These are phyloP conservation scores for Cerastis leucographa DNA, from an alignment of 2,888 invertebrate genomes.

Conservation along the genomic window DNA sequence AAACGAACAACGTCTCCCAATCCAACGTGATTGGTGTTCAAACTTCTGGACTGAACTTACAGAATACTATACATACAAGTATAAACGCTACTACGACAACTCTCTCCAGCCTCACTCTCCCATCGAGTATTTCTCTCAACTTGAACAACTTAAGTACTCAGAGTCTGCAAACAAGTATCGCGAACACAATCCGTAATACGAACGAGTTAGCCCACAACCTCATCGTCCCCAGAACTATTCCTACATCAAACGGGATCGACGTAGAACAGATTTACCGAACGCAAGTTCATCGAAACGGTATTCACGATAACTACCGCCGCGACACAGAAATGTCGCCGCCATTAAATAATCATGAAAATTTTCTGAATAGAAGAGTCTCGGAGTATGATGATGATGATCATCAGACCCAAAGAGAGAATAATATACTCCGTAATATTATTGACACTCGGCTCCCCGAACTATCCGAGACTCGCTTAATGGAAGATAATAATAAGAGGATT, in stretches of 20 bases:
- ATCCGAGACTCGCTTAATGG: constrained; percentile 81
- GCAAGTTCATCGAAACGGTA: constrained; percentile 80
- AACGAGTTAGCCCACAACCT: constrained; percentile 85
- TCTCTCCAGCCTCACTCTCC: constrained; percentile 78
- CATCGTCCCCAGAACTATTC: constrained; percentile 80
- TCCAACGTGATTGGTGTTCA: constrained; percentile 81
- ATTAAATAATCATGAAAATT: constrained; percentile 82
- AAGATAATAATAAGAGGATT: constrained; percentile 81
- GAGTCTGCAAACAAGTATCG: constrained; percentile 77
- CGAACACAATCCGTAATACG: constrained; percentile 77
- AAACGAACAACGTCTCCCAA: constrained; percentile 76
- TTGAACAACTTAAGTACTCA: constrained; percentile 75
- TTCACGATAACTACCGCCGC: constrained; percentile 82
- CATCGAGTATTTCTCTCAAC: constrained; percentile 82
- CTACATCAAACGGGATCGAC: constrained; percentile 85
- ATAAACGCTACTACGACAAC: constrained; percentile 77
- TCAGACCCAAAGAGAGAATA: constrained; percentile 77
- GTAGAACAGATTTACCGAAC: constrained; percentile 79
- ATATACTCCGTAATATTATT: constrained; percentile 75
- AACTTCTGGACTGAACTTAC: constrained; percentile 76
- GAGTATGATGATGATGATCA: constrained; percentile 85
- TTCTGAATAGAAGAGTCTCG: constrained; percentile 83
- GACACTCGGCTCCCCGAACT: constrained; percentile 80
- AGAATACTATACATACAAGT: constrained; percentile 74
- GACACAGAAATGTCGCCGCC: constrained; percentile 81